phyloP scores from a whole-genome alignment of 1,140 invertebrate genomes.

The Apis dorsata region DNA sequence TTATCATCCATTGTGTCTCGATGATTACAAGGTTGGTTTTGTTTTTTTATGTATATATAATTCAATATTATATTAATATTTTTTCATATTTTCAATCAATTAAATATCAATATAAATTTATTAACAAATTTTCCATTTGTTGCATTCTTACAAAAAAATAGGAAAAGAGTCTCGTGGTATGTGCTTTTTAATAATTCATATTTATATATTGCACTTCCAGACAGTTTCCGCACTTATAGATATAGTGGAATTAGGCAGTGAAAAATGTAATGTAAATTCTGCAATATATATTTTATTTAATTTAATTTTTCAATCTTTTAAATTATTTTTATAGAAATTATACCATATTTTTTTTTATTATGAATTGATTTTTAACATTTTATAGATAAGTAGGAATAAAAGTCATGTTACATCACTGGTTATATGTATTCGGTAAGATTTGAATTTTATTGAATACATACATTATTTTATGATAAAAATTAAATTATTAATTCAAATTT shows the following conservation, averaged over 20 bases:
- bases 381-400: background rate
- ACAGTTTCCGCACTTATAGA: conserved; percentile 36
- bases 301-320: background rate
- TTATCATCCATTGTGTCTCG: conserved; percentile 95
- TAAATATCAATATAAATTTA: conserved; percentile 45
- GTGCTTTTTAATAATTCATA: conserved; percentile 68
- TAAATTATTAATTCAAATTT: background rate
- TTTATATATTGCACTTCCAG: conserved; percentile 46
- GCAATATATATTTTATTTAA: conserved; percentile 2
- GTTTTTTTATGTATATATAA: background rate
- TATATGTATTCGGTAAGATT: background rate
- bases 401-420: background rate
- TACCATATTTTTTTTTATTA: background rate
- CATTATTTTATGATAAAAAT: background rate
- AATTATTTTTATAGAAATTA: conserved; percentile 7
- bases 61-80: conserved; percentile 38
- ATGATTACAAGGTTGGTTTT: conserved; percentile 89
- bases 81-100: background rate
- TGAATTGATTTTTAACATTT: background rate
- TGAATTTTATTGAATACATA: background rate
- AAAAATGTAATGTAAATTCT: conserved; percentile 19
- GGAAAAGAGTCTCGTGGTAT: conserved; percentile 78
- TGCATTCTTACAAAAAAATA: conserved; percentile 72
- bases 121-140: conserved; percentile 68
- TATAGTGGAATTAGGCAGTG: conserved; percentile 43